These are phyloP conservation scores for Cavia porcellus DNA, from an alignment of 2,113 vertebrate genomes.

Conservation along the genomic window DNA sequence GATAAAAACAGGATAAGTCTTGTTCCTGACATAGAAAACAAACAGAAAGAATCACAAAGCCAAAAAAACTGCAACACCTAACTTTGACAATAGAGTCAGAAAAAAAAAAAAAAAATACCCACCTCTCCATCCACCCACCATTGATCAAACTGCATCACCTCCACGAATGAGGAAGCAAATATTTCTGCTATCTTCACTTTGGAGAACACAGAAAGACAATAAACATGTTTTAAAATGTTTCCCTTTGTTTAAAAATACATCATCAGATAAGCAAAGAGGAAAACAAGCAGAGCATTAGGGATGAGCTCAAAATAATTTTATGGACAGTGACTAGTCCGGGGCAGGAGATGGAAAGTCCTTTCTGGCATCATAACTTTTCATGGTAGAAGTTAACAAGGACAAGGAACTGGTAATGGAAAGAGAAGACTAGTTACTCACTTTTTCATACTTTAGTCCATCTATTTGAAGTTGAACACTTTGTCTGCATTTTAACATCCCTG, in stretches of 20 bases:
- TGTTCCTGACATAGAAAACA: not conserved
- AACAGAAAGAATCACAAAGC: not conserved
- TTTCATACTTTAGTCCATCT: not conserved
- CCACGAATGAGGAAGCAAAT: not conserved
- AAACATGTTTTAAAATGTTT: not conserved
- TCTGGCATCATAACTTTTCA: not conserved
- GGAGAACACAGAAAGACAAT: not conserved
- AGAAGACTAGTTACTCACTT: not conserved
- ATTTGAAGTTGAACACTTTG: not conserved
- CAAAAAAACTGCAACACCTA: not conserved
- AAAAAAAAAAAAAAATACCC: not conserved
- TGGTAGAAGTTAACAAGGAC: not conserved
- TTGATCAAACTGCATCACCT: not conserved
- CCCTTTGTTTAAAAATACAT: not conserved
- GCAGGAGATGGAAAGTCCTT: not conserved
- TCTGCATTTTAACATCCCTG: not conserved
- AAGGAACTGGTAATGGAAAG: not conserved
- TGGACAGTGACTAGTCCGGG: not conserved
- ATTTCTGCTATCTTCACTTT: not conserved
- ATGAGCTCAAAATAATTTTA: not conserved
- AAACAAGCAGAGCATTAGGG: not conserved
- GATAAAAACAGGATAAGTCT: not conserved
- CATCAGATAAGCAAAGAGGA: not conserved
- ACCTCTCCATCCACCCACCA: not conserved
- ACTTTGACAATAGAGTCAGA: not conserved